These are phyloP conservation scores for Diadegma fenestrale DNA, from an alignment of 2,888 invertebrate species.

Conservation along the genomic window DNA sequence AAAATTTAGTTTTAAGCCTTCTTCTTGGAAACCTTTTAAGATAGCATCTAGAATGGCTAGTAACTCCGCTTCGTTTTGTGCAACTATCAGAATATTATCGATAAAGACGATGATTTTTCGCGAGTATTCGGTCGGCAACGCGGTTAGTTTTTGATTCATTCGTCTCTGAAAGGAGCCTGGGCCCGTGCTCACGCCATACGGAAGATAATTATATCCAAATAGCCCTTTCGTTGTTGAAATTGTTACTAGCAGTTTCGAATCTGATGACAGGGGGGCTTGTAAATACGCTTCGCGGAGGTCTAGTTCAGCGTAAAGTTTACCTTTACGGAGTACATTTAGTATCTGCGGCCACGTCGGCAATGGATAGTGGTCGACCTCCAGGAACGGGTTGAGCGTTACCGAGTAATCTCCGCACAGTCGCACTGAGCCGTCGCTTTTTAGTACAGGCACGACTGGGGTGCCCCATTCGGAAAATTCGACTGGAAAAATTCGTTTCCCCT, in stretches of 20 bases:
- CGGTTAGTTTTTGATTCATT: constrained; percentile 31
- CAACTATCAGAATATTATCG: constrained; percentile 29
- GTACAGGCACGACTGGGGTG: too few relatives aligned
- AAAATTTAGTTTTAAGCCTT: too few relatives aligned
- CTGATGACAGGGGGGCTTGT: constrained; percentile 1
- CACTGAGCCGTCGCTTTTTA: background rate
- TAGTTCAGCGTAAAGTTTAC: background rate
- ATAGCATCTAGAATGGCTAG: constrained; percentile 34
- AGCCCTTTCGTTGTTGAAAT: constrained; percentile 12
- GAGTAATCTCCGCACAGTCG: background rate
- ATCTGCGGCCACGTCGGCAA: constrained; percentile 4
- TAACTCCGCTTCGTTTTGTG: constrained; percentile 29
- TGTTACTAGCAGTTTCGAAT: constrained; percentile 25
- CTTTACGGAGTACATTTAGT: constrained; percentile 2
- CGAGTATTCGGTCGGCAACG: constrained; percentile 10
- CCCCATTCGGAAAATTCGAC: constrained; percentile 22
- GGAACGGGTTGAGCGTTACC: background rate
- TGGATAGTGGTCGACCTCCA: background rate
- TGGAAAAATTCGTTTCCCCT: background rate
- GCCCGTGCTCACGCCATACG: constrained; percentile 24
- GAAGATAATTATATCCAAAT: constrained; percentile 34
- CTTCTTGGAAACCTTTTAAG: constrained; percentile 16
- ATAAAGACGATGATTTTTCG: constrained; percentile 27
- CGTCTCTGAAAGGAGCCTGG: constrained; percentile 18
- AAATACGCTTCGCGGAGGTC: constrained; percentile 21